phyloP scores from a whole-genome alignment of 2,797 vertebrate species.

The Peromyscus attwateri region DNA sequence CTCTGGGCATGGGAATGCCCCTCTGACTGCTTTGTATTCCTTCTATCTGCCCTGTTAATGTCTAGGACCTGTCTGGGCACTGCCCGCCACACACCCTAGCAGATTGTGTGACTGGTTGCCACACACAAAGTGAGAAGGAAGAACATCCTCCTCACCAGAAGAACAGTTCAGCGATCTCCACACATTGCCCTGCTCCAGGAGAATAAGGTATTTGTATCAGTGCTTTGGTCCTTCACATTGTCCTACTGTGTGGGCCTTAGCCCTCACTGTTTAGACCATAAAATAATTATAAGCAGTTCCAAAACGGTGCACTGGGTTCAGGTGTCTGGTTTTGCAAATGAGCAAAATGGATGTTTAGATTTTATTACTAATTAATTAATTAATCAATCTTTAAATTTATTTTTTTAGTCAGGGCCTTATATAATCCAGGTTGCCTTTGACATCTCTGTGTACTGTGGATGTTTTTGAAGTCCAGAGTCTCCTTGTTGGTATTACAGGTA shows the following conservation, averaged over 20 bases:
- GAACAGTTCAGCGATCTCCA: neutral
- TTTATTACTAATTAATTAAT: neutral
- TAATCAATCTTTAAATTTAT: neutral
- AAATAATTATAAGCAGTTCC: neutral
- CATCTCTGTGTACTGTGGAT: neutral
- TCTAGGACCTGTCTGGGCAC: neutral
- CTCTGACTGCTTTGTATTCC: neutral
- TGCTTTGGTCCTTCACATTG: neutral
- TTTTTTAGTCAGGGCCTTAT: neutral
- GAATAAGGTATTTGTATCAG: neutral
- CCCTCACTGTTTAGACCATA: neutral
- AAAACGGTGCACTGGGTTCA: neutral
- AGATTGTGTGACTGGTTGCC: neutral
- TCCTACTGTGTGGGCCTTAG: neutral
- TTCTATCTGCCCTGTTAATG: neutral
- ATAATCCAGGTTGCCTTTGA: neutral
- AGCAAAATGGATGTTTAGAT: neutral
- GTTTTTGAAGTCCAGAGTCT: neutral
- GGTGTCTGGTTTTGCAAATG: slow-evolving; percentile 7
- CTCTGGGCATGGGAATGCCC: neutral
- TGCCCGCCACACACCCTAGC: neutral
- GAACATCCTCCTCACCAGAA: neutral
- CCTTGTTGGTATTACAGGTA: neutral
- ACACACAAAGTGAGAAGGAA: neutral
- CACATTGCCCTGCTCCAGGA: neutral